Percentiles rank a stretch among this genome's conserved stretches.
These are phyloP conservation scores for Tragelaphus eurycerus DNA, from an alignment of 2,797 vertebrate species.

Conservation along the genomic window DNA sequence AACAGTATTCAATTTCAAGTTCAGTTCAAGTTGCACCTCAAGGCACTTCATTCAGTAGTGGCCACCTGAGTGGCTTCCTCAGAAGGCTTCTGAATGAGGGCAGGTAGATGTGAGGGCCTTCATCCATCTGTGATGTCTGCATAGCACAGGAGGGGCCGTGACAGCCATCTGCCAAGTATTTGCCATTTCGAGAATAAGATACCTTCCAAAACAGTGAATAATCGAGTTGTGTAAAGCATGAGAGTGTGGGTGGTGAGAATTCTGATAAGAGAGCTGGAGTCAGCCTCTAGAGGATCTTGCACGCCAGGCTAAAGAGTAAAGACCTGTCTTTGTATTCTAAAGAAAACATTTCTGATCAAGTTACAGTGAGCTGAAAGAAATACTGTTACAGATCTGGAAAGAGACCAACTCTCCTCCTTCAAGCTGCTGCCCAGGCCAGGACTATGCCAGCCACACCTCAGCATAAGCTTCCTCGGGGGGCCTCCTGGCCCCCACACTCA, in stretches of 20 bases:
- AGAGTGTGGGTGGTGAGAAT: neutral
- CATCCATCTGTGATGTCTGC: neutral
- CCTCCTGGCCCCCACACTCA: neutral
- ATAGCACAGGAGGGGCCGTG: rapidly evolving
- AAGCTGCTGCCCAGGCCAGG: neutral
- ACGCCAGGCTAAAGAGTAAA: neutral
- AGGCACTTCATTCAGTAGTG: neutral
- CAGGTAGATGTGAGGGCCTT: neutral
- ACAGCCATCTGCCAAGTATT: neutral
- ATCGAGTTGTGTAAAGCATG: neutral
- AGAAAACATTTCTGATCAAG: constrained; percentile 9
- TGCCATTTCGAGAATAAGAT: neutral
- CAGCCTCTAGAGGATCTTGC: neutral
- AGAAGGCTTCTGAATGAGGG: neutral
- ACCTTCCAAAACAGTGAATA: neutral
- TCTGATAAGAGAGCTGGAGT: neutral
- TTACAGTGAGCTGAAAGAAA: constrained; percentile 33
- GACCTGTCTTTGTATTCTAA: constrained; percentile 42
- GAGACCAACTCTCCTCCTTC: neutral
- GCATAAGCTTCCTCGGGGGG: neutral
- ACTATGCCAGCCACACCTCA: neutral
- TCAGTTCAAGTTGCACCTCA: neutral
- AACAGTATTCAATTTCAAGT: neutral
- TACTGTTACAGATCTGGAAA: neutral
- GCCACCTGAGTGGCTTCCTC: neutral